Base-by-base conservation (phyloP, 2,888 invertebrate genomes). In the Eupsilia transversa region DNA sequence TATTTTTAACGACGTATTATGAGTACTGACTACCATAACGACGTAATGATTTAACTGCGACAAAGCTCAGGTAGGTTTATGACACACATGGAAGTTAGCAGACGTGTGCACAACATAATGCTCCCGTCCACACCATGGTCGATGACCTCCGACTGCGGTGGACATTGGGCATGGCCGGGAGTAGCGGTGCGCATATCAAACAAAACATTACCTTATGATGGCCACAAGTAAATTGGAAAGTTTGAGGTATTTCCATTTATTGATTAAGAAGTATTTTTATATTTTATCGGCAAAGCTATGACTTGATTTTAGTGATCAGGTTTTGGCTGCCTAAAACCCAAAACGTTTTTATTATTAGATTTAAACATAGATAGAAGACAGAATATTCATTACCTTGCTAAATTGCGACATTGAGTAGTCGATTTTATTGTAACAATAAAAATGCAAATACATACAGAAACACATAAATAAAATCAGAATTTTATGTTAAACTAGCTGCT, bases 101-200 rank as follows among this genome's bases (percentile, higher is more conserved):
- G 80, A 82, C 79, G 75, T 80, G 84, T 83, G 76, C 74, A 82
- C 69, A 83, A 74, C 67, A 78, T 80, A 78, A 83, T 88, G 84
- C 86, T 89, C 87, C 89, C 88, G 86, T 83, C 83, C 82, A 78
- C 86, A 77, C 85, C 86, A 88, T 92, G 94, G 95, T 94, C 95
- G 92, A 91, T 92, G 95, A 95, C 94, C 94, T 87, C 86, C 75
- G 79, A 74, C 84, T 78, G 82, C 91, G 89, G 80, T 91, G 92
- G 91, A 89, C 92, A 91, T 91, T 91, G 91, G 90, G 90, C 89
- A 88, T 88, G 86, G 86, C 87, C 87, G 91, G 91, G 90, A 91
- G 89, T 89, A 68, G 86, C 84, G 89, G 91, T 89, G 89, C 89
- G 94, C 93, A 94, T 95, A 93, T 92, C 89, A 92, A 93, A 90